Evolutionary conservation across 2,797 vertebrate species (phyloP).

Genomic region (Champsocephalus gunnari): DNA sequence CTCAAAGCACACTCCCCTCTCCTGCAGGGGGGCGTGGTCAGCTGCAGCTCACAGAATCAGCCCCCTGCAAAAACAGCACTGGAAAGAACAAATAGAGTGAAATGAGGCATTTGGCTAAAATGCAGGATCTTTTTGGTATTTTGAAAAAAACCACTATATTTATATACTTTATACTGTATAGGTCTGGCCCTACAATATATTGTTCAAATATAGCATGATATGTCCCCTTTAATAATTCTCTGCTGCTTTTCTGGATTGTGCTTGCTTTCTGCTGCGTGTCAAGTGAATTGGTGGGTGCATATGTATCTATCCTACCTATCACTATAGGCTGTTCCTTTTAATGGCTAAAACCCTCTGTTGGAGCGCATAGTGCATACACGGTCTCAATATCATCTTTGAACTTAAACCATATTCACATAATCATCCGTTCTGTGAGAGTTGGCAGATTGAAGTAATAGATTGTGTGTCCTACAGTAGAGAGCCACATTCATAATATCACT

Average conservation of each 20-base stretch:
- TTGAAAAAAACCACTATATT: too few relatives aligned
- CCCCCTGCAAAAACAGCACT: too few relatives aligned
- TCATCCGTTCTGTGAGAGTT: neutral
- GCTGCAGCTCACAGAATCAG: too few relatives aligned
- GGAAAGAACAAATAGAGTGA: too few relatives aligned
- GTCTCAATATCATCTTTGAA: neutral
- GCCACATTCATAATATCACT: neutral
- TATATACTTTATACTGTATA: too few relatives aligned
- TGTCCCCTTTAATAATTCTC: neutral
- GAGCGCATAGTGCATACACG: neutral
- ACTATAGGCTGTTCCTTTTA: neutral
- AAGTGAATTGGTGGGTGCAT: neutral
- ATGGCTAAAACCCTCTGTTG: neutral
- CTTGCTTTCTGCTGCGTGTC: neutral
- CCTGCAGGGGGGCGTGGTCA: too few relatives aligned
- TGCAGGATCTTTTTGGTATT: too few relatives aligned
- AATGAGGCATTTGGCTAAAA: too few relatives aligned
- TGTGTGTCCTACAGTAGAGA: neutral
- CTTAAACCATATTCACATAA: neutral
- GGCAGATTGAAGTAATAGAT: conserved; percentile 11
- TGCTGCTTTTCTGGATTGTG: neutral
- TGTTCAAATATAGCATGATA: too few relatives aligned
- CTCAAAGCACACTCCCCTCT: too few relatives aligned
- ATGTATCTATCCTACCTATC: neutral
- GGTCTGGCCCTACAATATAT: too few relatives aligned